These are phyloP conservation scores for Pitangus sulphuratus DNA, from an alignment of 2,797 vertebrate species.

Conservation along the genomic window DNA sequence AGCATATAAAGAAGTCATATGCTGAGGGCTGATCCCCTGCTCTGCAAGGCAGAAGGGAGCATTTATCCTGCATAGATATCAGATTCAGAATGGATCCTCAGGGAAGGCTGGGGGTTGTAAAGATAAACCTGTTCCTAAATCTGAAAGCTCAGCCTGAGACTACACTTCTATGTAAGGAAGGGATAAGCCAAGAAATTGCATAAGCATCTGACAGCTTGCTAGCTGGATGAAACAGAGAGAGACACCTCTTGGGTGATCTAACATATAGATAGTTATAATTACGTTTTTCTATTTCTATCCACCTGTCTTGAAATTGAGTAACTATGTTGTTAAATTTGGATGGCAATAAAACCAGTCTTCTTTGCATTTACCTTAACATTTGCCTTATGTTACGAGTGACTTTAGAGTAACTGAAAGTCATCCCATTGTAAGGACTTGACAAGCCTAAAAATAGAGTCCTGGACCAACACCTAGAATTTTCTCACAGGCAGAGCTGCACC, in stretches of 20 bases:
- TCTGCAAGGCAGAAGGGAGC: conserved; percentile 40
- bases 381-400: neutral
- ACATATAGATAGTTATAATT: conserved; percentile 68
- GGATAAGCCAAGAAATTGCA: conserved; percentile 61
- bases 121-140: conserved; percentile 68
- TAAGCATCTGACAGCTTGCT: conserved; percentile 68
- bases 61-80: conserved; percentile 37
- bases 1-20: conserved; percentile 7
- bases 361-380: conserved; percentile 19
- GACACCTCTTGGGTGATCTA: conserved; percentile 66
- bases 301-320: conserved; percentile 67
- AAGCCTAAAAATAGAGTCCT: neutral
- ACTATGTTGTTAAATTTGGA: conserved; percentile 56
- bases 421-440: neutral
- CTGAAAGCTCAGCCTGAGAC: conserved; percentile 53
- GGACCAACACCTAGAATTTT: neutral
- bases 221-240: conserved; percentile 63
- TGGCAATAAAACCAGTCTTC: conserved; percentile 6
- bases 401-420: conserved; percentile 1
- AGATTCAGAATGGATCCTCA: conserved; percentile 29
- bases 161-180: conserved; percentile 18
- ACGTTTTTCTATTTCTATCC: conserved; percentile 66
- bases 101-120: conserved; percentile 44
- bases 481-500: neutral
- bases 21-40: conserved; percentile 19